Base-by-base conservation (phyloP, 1,140 invertebrate species). In the Drosophila pallidifrons region DNA sequence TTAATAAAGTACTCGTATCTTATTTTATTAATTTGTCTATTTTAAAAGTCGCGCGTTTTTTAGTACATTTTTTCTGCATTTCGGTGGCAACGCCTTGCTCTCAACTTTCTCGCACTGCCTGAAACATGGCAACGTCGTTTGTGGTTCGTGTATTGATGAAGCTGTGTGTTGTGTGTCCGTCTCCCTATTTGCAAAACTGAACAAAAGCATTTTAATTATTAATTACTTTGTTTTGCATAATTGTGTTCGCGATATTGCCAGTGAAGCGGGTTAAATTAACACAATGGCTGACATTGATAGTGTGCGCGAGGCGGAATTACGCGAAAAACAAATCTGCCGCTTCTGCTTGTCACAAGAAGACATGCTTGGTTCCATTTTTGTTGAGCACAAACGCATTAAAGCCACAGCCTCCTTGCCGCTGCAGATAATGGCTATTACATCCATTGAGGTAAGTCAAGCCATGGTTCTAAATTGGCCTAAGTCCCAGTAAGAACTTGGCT, bases 391-490 rank as follows among this genome's bases (percentile, higher is more conserved):
- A 63, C 89, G 93, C 73, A 86, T 94, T 54, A 94, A 94, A 81
- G 93, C 94, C 65, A 94, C 95, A 66, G 94, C 95, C 54, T 94
- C 95, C 71, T 93, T 96, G 77, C 93, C 94, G 45, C 88, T 96
- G 77, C 96, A 96, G 93, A 95, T 96, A 81, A 95, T 96, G 94
- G 95, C 96, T 38, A 96, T 95, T 82, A 94, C 95, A 70, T 94
- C 95, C 49, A 95, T 96, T 66, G 96, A 96, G 95, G 96, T 96
- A 95, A 93, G 81, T 69, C 32, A 45, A 45, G 15, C 58, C 13
- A 38, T 46, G 75, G 79, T 87, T 86, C 67, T 63, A 61, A 59
- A 4, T 74, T 75, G 60, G 16, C 75, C 79, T 88, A 87, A 16
- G 38, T 20, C 38, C 45, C 30, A 32, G n/a, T 15, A 28, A 70